Conservation (phyloP, 2,888 invertebrate species). For the Scaptomyza flava region DNA sequence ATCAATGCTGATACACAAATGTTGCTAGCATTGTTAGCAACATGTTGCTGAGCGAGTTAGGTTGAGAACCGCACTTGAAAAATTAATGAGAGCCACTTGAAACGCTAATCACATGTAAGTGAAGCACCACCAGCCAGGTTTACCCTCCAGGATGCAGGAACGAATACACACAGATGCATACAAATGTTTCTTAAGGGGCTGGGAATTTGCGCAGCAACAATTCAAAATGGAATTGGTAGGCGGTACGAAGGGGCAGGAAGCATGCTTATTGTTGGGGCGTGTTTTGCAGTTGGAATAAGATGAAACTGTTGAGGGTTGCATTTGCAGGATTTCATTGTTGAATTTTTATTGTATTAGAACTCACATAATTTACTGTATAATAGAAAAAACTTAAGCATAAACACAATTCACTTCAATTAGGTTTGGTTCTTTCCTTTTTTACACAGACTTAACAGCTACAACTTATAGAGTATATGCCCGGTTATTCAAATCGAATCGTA, state of each 20-base stretch:
- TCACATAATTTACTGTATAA: constrained; percentile 50
- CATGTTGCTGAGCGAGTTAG: constrained; percentile 51
- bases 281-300: constrained; percentile 4
- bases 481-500: constrained; percentile 37
- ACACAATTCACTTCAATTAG: constrained; percentile 36
- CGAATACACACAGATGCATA: constrained; percentile 4
- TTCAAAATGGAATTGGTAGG: constrained; percentile 4
- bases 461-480: constrained; percentile 20
- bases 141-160: constrained; percentile 39
- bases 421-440: constrained; percentile 25
- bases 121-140: constrained; percentile 45
- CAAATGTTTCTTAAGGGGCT: constrained; percentile 17
- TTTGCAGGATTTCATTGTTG: constrained; percentile 55
- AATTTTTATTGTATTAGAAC: constrained; percentile 51
- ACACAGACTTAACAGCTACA: constrained; percentile 31
- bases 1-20: background rate
- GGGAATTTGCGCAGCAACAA: constrained; percentile 34
- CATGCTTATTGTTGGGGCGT: constrained; percentile 44
- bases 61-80: constrained; percentile 65
- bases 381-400: constrained; percentile 53
- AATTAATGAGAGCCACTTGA: constrained; percentile 72
- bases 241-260: constrained; percentile 30
- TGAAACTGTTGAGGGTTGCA: constrained; percentile 52
- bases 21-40: constrained; percentile 23
- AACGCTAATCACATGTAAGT: constrained; percentile 74